phyloP scores from a whole-genome alignment of 1,140 invertebrate genomes.

The Hyposmocoma kahamanoa region DNA sequence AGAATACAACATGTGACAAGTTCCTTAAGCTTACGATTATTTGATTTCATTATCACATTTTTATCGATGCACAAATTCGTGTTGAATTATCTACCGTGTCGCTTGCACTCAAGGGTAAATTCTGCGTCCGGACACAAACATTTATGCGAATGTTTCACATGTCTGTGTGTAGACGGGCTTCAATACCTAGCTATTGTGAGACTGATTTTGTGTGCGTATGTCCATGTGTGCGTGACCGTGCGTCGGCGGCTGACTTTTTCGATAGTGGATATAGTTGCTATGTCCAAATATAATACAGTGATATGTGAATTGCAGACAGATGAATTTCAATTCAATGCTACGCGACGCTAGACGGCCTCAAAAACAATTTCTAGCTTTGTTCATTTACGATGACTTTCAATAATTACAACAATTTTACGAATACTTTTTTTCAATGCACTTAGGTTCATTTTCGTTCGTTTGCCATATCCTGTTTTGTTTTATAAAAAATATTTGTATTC shows the following conservation, averaged over 20 bases:
- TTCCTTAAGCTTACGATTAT: too few relatives aligned
- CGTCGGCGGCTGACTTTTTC: slow-evolving; percentile 57
- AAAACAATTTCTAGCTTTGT: too few relatives aligned
- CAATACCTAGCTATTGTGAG: slow-evolving; percentile 52
- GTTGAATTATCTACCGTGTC: slow-evolving; percentile 49
- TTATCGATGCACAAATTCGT: slow-evolving; percentile 66
- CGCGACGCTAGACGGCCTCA: slow-evolving; percentile 7
- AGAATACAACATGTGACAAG: too few relatives aligned
- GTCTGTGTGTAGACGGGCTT: slow-evolving; percentile 34
- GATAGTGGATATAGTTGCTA: slow-evolving; percentile 60
- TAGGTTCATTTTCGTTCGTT: too few relatives aligned
- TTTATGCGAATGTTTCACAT: slow-evolving; percentile 26
- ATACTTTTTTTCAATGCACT: too few relatives aligned
- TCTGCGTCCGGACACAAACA: slow-evolving; percentile 52
- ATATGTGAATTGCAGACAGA: slow-evolving; percentile 40
- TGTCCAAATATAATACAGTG: too few relatives aligned
- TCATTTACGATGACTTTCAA: too few relatives aligned
- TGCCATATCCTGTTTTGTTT: too few relatives aligned
- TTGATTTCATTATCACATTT: slow-evolving; percentile 62
- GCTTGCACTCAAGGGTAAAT: slow-evolving; percentile 66
- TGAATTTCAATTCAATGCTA: slow-evolving; percentile 46
- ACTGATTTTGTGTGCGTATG: slow-evolving; percentile 33
- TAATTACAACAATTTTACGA: too few relatives aligned
- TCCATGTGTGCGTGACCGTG: slow-evolving; percentile 35
- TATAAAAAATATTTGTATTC: too few relatives aligned